Percentiles rank a stretch among this genome's conserved stretches.
phyloP scores from a whole-genome alignment of 2,888 invertebrate genomes.

The Cetonia aurata region DNA sequence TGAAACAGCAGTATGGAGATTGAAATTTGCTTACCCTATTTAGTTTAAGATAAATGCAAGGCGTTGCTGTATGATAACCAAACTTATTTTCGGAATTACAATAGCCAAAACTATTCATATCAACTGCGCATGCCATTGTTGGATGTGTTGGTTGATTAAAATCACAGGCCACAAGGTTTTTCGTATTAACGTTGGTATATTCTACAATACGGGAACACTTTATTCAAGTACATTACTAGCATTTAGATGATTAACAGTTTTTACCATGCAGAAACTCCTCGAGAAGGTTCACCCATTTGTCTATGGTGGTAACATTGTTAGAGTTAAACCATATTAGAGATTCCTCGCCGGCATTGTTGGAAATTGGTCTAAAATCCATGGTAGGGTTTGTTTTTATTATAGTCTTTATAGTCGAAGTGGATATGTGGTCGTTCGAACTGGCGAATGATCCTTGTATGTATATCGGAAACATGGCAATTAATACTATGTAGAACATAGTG shows the following conservation, averaged over 20 bases:
- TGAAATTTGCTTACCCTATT: conserved; percentile 74
- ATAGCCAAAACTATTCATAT: conserved; percentile 66
- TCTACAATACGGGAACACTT: conserved; percentile 10
- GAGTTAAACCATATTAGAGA: conserved; percentile 74
- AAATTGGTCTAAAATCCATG: conserved; percentile 75
- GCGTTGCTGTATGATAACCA: conserved; percentile 80
- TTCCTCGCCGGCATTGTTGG: conserved; percentile 69
- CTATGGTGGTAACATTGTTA: conserved; percentile 68
- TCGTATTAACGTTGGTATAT: background rate
- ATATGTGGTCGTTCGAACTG: conserved; percentile 76
- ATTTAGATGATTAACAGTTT: too few species aligned
- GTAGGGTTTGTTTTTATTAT: conserved; percentile 80
- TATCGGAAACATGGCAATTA: conserved; percentile 88
- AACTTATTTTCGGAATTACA: conserved; percentile 71
- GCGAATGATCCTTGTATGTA: conserved; percentile 87
- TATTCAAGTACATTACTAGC: background rate
- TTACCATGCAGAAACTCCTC: conserved; percentile 72
- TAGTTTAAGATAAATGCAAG: conserved; percentile 87
- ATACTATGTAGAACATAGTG: conserved; percentile 84
- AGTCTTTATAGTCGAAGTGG: conserved; percentile 82
- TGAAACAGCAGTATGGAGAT: too few species aligned
- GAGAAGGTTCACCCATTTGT: conserved; percentile 70
- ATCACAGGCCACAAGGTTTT: conserved; percentile 66
- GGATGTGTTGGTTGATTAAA: conserved; percentile 66
- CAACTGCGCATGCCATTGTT: conserved; percentile 71